Percentiles rank a stretch among this genome's conserved stretches.
Conservation (phyloP, 1,140 invertebrate genomes). For the Drosophila fuyamai region DNA sequence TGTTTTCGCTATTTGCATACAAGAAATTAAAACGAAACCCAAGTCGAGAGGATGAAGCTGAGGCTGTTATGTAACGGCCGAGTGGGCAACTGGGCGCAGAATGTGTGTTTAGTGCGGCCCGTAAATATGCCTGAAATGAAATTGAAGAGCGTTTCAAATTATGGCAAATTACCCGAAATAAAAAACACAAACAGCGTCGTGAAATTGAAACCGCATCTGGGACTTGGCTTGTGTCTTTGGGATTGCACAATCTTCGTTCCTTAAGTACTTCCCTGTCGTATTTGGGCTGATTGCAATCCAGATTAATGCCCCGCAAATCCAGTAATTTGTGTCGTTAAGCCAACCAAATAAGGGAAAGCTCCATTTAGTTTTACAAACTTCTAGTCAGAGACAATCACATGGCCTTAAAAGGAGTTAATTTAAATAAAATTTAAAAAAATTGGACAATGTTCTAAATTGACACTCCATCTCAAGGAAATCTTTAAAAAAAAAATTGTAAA, state of each 20-base stretch:
- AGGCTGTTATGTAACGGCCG: conserved; percentile 45
- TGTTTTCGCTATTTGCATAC: conserved; percentile 57
- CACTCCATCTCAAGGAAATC: no score
- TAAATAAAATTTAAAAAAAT: neutral
- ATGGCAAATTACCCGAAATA: conserved; percentile 47
- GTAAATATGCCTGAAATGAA: conserved; percentile 54
- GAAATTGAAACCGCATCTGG: conserved; percentile 37
- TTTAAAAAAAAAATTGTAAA: no score
- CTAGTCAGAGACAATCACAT: conserved; percentile 5
- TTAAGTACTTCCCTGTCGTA: conserved; percentile 18
- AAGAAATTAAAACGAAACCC: conserved; percentile 54
- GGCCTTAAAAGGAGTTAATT: conserved; percentile 15
- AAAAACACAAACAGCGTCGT: conserved; percentile 19
- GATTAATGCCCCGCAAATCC: conserved; percentile 11
- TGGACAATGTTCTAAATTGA: no score
- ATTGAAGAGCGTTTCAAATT: conserved; percentile 55
- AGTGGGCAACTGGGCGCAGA: conserved; percentile 53
- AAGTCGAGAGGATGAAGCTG: conserved; percentile 36
- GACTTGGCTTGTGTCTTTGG: conserved; percentile 12
- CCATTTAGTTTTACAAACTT: conserved; percentile 26
- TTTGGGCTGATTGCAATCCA: conserved; percentile 19
- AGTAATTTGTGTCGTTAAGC: conserved; percentile 21
- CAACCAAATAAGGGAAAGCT: conserved; percentile 18
- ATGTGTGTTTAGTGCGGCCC: conserved; percentile 52
- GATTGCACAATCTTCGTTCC: conserved; percentile 21